Base-by-base conservation (phyloP, 1,140 invertebrate genomes). In the Zaprionus ghesquierei region DNA sequence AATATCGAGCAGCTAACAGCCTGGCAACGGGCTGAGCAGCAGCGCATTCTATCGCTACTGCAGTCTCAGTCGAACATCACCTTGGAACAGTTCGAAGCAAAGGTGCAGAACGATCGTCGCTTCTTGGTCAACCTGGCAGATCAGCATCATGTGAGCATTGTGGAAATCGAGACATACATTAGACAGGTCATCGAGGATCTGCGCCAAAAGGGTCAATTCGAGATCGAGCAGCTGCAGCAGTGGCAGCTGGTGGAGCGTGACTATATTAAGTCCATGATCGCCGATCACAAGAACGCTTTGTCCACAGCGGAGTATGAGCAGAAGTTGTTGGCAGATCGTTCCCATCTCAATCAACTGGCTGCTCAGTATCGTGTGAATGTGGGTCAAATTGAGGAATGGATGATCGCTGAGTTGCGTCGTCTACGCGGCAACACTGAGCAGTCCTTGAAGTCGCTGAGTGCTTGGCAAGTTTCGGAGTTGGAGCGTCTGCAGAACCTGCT, bases 381-480 rank as follows among this genome's bases (percentile, higher is more conserved):
- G 22, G 89, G 77, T 15, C 81, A 91, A 58, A 90, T 92, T 38
- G 89, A 92, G 68, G 71, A 90, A 20, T 92, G 90, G 90, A 91
- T 91, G 85, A 79, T 90, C 12, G 55, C 81, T 0, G 90, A 92
- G 27, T 51, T 91, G 12, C 75, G 87, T n/a, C 81, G 90, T 0
- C 41, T 92, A 15, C 46, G 81, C 0, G 90, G 86, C 6, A 74
- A 72, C 22, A 84, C 89, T 0, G 78, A 79, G 27, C 70, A 69
- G 3, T 79, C 89, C 0, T 56, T 92, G 3, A 78, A 85, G 33
- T 76, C 71, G 18, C 53, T 92, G 0, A 77, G 89, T 20, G 76
- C 55, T 4, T 92, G 90, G 90, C 90, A 92, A 12, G 75, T 75
- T 20, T 53, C 74, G 1, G 90, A 92, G 44, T 13, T 89, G 61